A percentile compares a stretch with the other conserved stretches of the same genome.
Conservation (phyloP, 1,140 invertebrate genomes). For the Drosophila albomicans region DNA sequence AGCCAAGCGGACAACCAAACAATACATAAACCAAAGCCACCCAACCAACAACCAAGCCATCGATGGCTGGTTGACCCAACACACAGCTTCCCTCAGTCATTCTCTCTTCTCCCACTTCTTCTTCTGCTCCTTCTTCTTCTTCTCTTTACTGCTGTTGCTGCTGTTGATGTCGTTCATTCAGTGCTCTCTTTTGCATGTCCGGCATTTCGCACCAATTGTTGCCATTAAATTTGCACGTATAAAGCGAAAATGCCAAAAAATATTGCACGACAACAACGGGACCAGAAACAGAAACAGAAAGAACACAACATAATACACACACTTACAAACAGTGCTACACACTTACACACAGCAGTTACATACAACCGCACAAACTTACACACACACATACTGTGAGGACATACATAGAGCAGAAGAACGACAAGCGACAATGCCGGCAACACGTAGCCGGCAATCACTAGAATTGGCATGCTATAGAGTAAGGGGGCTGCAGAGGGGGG, state of each 20-base stretch:
- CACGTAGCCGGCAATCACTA: slow-evolving; percentile 73
- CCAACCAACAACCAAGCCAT: slow-evolving; percentile 38
- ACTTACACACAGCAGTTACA: slow-evolving; percentile 6
- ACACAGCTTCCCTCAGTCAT: not conserved
- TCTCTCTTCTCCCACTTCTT: not conserved
- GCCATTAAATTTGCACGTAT: slow-evolving; percentile 81
- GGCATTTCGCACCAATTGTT: slow-evolving; percentile 82
- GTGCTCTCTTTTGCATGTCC: slow-evolving; percentile 69
- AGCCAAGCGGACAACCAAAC: slow-evolving; percentile 12
- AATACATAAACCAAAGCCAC: slow-evolving; percentile 37
- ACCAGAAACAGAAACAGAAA: slow-evolving; percentile 37
- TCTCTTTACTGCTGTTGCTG: slow-evolving; percentile 5
- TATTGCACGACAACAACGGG: slow-evolving; percentile 76
- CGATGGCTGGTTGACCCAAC: slow-evolving; percentile 39
- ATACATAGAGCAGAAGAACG: slow-evolving; percentile 36
- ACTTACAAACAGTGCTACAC: slow-evolving; percentile 13
- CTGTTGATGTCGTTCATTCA: slow-evolving; percentile 48
- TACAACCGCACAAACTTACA: slow-evolving; percentile 31
- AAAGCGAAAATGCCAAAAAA: slow-evolving; percentile 82
- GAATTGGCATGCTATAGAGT: slow-evolving; percentile 37
- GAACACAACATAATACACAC: slow-evolving; percentile 10
- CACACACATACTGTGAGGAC: slow-evolving; percentile 30
- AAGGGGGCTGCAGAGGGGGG: not conserved
- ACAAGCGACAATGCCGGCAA: slow-evolving; percentile 73
- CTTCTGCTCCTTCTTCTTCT: not conserved